These are phyloP conservation scores for Apolygus lucorum DNA, from an alignment of 1,140 invertebrate genomes.

Conservation along the genomic window DNA sequence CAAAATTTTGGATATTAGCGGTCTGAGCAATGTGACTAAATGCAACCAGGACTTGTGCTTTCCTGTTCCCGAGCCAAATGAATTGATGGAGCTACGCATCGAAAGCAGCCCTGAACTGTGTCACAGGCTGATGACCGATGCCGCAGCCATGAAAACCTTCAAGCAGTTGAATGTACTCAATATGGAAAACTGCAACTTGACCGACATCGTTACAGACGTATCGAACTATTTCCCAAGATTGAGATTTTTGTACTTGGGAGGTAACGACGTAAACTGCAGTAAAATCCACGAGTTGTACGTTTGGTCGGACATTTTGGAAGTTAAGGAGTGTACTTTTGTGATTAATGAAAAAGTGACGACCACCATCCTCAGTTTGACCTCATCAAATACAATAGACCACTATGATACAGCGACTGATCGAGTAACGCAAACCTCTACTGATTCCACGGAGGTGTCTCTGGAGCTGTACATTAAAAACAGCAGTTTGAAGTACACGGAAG, in stretches of 20 bases:
- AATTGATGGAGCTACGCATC: conserved; percentile 60
- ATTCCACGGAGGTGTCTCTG: background rate
- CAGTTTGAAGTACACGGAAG: background rate
- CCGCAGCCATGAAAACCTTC: conserved; percentile 58
- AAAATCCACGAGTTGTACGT: conserved; percentile 41
- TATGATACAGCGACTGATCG: background rate
- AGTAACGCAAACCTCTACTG: background rate
- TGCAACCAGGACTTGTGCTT: conserved; percentile 48
- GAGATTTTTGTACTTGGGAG: conserved; percentile 47
- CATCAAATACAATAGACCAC: background rate
- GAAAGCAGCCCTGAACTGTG: conserved; percentile 62
- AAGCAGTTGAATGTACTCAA: conserved; percentile 58
- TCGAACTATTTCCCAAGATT: conserved; percentile 59
- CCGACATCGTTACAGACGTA: conserved; percentile 55
- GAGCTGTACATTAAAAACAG: background rate
- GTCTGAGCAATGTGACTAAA: conserved; percentile 48
- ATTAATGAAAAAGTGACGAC: conserved; percentile 19
- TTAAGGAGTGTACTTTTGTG: conserved; percentile 12
- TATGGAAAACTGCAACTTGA: conserved; percentile 53
- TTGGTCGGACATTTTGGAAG: conserved; percentile 16
- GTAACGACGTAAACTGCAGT: conserved; percentile 54
- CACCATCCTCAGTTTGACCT: background rate
- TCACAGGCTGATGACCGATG: conserved; percentile 55
- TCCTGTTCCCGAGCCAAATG: conserved; percentile 56
- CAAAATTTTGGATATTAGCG: conserved; percentile 55